Evolutionary conservation across 2,888 invertebrate species (phyloP).

Genomic region (Glomeris marginata): DNA sequence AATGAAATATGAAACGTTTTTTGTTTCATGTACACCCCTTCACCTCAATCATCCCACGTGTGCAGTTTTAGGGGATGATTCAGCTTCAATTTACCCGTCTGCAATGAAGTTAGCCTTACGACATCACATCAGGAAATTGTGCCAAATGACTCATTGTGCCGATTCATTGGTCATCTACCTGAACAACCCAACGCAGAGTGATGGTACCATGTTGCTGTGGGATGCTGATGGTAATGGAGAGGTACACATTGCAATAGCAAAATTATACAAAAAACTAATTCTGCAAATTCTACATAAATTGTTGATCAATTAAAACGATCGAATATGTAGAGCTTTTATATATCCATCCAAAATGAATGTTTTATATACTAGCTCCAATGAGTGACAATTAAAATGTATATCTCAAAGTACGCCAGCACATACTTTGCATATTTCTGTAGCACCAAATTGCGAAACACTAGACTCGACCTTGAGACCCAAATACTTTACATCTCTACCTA

Average conservation of each 20-base stretch:
- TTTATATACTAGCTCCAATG: too few species aligned
- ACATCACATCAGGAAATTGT: conserved; percentile 35
- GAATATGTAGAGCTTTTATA: background rate
- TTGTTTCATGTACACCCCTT: conserved; percentile 6
- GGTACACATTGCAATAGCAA: conserved; percentile 22
- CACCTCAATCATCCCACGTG: conserved; percentile 18
- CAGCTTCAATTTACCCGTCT: conserved; percentile 24
- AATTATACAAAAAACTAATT: background rate
- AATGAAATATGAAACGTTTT: background rate
- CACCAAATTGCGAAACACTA: too few species aligned
- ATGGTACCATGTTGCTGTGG: conserved; percentile 36
- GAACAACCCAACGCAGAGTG: conserved; percentile 34
- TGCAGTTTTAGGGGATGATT: conserved; percentile 9
- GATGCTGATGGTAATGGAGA: conserved; percentile 35
- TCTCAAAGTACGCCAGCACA: too few species aligned
- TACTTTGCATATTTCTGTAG: too few species aligned
- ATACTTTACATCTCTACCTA: too few species aligned
- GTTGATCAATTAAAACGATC: background rate
- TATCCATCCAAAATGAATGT: background rate
- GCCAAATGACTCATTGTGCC: conserved; percentile 33
- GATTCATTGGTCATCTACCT: conserved; percentile 37
- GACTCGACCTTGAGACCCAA: too few species aligned
- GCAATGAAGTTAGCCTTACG: conserved; percentile 34
- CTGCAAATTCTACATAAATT: background rate
- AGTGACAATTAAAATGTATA: too few species aligned